Base-by-base conservation (phyloP, 1,140 invertebrate genomes). In the Dicyema japonicum region DNA sequence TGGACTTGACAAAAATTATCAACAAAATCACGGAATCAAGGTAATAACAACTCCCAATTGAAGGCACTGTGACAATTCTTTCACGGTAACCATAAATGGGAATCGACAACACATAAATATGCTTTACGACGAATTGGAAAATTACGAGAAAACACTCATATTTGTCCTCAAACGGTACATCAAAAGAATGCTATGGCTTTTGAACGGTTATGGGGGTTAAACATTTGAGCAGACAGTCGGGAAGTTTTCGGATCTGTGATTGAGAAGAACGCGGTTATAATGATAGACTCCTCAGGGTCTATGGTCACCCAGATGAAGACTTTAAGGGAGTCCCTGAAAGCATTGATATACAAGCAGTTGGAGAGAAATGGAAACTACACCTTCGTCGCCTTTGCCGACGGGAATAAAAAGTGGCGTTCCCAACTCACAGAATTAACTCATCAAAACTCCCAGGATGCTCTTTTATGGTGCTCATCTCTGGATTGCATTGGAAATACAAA, bases 281-380 rank as follows among this genome's bases (percentile, higher is more conserved):
- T 53, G 22, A 38, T 53, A n/a, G 50, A 53, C 30, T 49, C 43
- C 8, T 51, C 47, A 8, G 50, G 50, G 4, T 53, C 50, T 5
- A 53, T 53, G 50, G 40, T 41, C 8, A 37, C 38, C 2, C 37
- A 40, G 22, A 43, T 53, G 37, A 38, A 41, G 6, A 45, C 49
- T 24, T 34, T 53, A 14, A 50, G 48, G 39, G 42, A 44, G 29
- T 17, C 15, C 11, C 26, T 27, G 12, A 27, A 16, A 19, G n/a
- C 15, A 16, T 11, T 27, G 6, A 6, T 25, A 7, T 25, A 6
- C 6, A 19, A 25, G 6, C 11, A 25, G 6, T 19, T 25, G 11
- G 15, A 16, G 12, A 4, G 26, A 4, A 23, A 23, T 12, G 15
- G 11, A 11, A 19, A 9, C 18, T 27, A 5, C 15, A 27, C 15